Base-by-base conservation (phyloP, 1,140 invertebrate species). In the Nephotettix cincticeps region DNA sequence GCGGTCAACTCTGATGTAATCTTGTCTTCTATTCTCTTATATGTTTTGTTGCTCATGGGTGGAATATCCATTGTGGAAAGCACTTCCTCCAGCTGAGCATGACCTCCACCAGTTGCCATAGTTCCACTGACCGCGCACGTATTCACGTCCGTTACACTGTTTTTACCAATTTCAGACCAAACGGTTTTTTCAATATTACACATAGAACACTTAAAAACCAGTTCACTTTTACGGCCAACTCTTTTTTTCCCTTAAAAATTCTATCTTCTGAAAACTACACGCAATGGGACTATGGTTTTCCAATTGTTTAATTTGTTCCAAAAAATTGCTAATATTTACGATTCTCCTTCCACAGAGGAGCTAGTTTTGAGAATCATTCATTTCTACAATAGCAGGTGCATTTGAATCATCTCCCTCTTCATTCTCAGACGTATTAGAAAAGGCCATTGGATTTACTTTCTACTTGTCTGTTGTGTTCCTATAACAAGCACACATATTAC, bases 1-100 rank as follows among this genome's bases (percentile, higher is more conserved):
- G 76, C 58, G 45, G 72, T 29, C 65, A 77, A 73, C 0, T 29
- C 21, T 17, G 69, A 56, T 36, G 47, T 19, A 0, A 80, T 21
- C 17, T 69, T 40, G 25, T 73, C 56, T 6, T 75, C 76, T 25
- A 69, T 58, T 23, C 56, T 67, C 69, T 45, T 40, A 58, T 74
- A 80, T 11, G 73, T 76, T 61, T 69, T 63, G 30, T 69, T 43
- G 21, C 72, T 51, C 70, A 81, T 78, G 2, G 56, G 71, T 0
- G 75, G 76, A 19, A 80, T 72, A 73, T 79, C 65, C 68, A 80
- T 69, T 13, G 76, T 65, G 25, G 76, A 74, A 19, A 65, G 54
- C 9, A 79, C 27, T 71, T 79, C 75, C 32, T 78, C 66, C 19
- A 79, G 58, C 68, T 78, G 75, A 17, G 73, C 75, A 70, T 74